Evolutionary conservation across 2,888 invertebrate species (phyloP), one percentile per base, ranked within the genome.

Genomic region (Fragum whitleyi): DNA sequence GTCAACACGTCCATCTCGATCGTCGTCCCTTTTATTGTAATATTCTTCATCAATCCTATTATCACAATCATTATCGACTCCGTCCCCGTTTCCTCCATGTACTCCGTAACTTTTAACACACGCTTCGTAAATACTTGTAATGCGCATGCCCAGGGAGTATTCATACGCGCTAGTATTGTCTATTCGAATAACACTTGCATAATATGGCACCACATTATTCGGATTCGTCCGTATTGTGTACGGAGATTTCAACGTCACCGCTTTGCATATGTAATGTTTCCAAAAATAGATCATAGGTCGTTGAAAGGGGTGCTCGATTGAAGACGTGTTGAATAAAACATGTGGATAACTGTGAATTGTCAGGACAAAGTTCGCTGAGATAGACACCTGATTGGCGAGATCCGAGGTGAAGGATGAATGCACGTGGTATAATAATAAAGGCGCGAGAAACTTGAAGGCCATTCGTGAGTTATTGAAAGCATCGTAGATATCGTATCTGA

Each of bases 61-160:
- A 82, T 89, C 89, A 75, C 90, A 89, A 78, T 91, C 90, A 59
- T 90, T 89, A 74, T 89, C 90, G 11, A 85, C 71, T 14, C 89
- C 88, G 70, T 90, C 89, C 2, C 89, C 88, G 21, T 82, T 79
- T 0, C 87, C 86, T 6, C 87, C 86, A 36, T 84, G 57, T 11
- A 74, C 55, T 26, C 62, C 67, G 36, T 32, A 69, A 19, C 72
- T 79, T 55, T 69, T 74, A 21, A 82, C 81, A 79, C 89, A 89
- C 28, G 86, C 76, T 72, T 83, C 81, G 71, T 88, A 88, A 1
- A 91, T 77, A 26, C 69, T 75, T 9, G 83, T 85, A 53, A 89
- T 70, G 32, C 88, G 86, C 72, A 78, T 87, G 65, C 90, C 89
- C 11, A 88, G 68, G 7, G 86, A 83, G 61, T 85, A 86, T 51